Conservation (phyloP, 2,797 vertebrate species). For the Mustela erminea region DNA sequence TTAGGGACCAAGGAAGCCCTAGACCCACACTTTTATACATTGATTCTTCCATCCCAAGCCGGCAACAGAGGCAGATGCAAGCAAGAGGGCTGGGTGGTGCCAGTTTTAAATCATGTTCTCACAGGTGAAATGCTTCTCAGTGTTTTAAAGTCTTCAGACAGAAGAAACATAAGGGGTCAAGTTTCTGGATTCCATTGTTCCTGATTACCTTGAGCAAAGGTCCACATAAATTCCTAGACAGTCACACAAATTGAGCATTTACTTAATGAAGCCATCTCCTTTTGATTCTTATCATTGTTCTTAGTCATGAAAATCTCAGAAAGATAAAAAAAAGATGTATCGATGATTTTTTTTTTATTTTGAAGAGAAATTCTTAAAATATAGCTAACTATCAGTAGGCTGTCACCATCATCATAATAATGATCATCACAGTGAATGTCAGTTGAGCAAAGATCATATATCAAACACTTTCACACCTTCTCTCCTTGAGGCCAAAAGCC, state of each 20-base stretch:
- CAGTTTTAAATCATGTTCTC: neutral
- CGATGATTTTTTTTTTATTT: neutral
- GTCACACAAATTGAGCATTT: neutral
- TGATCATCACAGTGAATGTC: neutral
- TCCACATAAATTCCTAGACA: neutral
- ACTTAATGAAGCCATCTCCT: neutral
- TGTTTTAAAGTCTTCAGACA: neutral
- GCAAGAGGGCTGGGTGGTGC: neutral
- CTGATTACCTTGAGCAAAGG: neutral
- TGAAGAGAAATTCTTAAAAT: slow-evolving; percentile 27
- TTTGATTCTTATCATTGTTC: slow-evolving; percentile 17
- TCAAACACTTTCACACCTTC: neutral
- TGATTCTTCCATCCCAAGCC: neutral
- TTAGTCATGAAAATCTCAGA: neutral
- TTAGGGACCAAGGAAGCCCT: neutral
- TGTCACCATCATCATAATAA: neutral
- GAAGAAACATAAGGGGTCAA: neutral
- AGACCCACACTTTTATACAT: slow-evolving; percentile 2
- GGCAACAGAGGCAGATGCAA: neutral
- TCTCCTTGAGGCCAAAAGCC: neutral
- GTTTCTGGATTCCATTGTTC: neutral
- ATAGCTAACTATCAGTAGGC: neutral
- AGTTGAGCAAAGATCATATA: neutral
- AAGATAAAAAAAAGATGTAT: neutral
- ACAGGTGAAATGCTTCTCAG: neutral